Base-by-base conservation (phyloP, 2,797 vertebrate genomes). In the Periophthalmus magnuspinnatus region DNA sequence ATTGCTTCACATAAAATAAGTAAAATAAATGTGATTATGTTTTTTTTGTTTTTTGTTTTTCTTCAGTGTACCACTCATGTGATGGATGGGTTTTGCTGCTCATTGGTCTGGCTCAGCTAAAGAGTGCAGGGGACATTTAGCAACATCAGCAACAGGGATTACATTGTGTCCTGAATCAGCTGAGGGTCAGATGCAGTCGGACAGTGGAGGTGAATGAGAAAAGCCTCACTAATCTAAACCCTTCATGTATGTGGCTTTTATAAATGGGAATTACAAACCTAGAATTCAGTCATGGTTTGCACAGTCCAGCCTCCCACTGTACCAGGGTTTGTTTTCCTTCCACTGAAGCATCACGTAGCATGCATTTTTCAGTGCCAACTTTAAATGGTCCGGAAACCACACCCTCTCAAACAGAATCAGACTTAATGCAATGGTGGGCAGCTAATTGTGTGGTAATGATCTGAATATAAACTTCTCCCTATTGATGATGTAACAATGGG, bases 341-440 rank as follows among this genome's bases (percentile, higher is more conserved):
- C 48, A 36, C 32, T 67, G 52, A 4, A 45, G 52, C 14, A 0
- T 10, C 32, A 5, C 47, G 24, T n/a, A 52, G 33, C 57, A 14
- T 61, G 59, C 38, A 10, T 11, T 47, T 41, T 55, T 7, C 0
- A 41, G 36, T 70, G 79, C 74, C 70, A 77, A 52, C 55, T 68
- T 67, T 36, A 68, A 80, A 75, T 64, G 47, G 55, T 58, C 58
- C 60, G 24, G 59, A 77, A 78, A 80, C 74, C 60, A 24, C 71
- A 45, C 52, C 72, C 22, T 48, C 0, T 54, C 66, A 57, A n/a
- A 36, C 38, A 59, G 21, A 60, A 52, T 19, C 66, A 24, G n/a
- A 54, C 57, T 34, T 47, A 3, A 2, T 19, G 32, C 17, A 41
- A 33, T 32, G 6, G 16, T 61, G 22, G 17, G 33, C 36, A 38